Base-by-base conservation (phyloP, 1,140 invertebrate genomes). In the Pantala flavescens region DNA sequence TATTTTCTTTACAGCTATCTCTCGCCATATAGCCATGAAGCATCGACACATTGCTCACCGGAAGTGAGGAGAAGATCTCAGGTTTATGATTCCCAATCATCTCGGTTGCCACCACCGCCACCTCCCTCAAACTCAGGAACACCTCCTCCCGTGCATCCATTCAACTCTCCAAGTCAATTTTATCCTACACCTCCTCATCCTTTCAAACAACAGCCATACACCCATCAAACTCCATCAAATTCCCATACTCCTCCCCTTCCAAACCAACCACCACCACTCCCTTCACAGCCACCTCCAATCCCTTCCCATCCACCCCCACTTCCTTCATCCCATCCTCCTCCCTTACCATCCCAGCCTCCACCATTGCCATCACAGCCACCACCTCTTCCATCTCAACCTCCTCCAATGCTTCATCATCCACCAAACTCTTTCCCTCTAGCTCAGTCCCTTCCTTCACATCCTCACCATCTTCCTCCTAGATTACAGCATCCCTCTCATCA, bases 161-260 rank as follows among this genome's bases (percentile, higher is more conserved):
- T 19, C 74, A 77, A 70, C 73, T 71, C 42, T 42, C 78, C 63
- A 23, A 71, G 21, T 74, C 77, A 55, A 23, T 74, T 36, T 70
- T 49, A 43, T 43, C 73, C 21, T 12, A 23, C 23, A 16, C 74
- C 49, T 24, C 49, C n/a, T 23, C 74, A 23, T n/a, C 24, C 23
- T 19, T 43, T 14, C 49, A 16, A 21, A 21, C 16, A 21, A 12
- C 49, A 63, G 49, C 12, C n/a, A 21, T 36, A 36, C 28, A 2
- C 36, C n/a, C 23, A 42, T 24, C 23, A 42, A 19, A 2, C 23
- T 14, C 71, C 71, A 23, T 23, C 23, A 1, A 14, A 14, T 23
- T 72, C 71, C 71, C 71, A 24, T 3, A 14, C 71, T 19, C 71
- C 71, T 23, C 71, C 71, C 3, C 23, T 24, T 24, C 71, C 28